Evolutionary conservation across 1,140 invertebrate genomes (phyloP).

Genomic region (Drosophila repleta): DNA sequence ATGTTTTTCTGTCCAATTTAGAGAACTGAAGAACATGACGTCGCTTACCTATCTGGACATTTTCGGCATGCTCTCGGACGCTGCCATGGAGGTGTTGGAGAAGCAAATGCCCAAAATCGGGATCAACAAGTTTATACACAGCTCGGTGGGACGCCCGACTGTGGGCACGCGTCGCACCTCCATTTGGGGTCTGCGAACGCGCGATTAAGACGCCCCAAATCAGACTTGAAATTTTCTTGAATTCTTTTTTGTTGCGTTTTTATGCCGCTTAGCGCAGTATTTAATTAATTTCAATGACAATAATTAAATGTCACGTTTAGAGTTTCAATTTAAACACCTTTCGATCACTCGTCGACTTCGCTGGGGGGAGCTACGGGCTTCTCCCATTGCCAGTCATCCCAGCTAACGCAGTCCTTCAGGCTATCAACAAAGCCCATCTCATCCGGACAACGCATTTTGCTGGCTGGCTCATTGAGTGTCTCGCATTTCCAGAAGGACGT

Average conservation of each 20-base stretch:
- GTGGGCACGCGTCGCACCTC: constrained; percentile 93
- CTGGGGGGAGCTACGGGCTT: constrained; percentile 51
- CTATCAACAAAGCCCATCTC: constrained; percentile 65
- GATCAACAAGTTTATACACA: constrained; percentile 86
- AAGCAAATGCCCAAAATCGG: constrained; percentile 85
- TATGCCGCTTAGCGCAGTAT: constrained; percentile 33
- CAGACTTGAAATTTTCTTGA: constrained; percentile 16
- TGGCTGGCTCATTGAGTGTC: constrained; percentile 49
- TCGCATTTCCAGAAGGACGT: constrained; percentile 68
- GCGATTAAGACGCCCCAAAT: constrained; percentile 86
- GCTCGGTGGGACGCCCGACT: constrained; percentile 93
- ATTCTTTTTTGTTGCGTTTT: constrained; percentile 33
- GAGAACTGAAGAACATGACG: constrained; percentile 85
- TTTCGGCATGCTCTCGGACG: constrained; percentile 89
- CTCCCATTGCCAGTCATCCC: constrained; percentile 72
- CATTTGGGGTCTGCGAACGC: constrained; percentile 93
- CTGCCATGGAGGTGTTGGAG: constrained; percentile 85
- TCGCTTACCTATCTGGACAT: constrained; percentile 89
- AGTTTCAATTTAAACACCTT: constrained; percentile 5
- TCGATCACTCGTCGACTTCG: constrained; percentile 51
- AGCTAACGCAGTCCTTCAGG: constrained; percentile 58
- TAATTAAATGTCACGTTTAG: constrained; percentile 49
- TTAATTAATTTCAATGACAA: constrained; percentile 57
- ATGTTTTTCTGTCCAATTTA: constrained; percentile 67
- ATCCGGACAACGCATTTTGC: constrained; percentile 46